Conservation (phyloP, 2,888 invertebrate genomes). For the Dyspetes luteomarginatus region DNA sequence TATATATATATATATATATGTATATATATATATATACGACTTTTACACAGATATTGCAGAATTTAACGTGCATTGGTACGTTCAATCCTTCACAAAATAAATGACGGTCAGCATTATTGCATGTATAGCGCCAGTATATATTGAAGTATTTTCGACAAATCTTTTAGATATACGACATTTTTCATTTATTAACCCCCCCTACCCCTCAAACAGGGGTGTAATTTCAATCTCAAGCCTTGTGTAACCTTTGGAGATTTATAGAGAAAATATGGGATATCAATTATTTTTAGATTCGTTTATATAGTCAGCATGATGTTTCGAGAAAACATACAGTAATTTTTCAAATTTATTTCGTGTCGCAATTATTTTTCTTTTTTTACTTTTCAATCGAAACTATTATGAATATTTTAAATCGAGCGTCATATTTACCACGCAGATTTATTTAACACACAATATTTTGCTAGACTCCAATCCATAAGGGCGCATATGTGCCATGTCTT, state of each 20-base stretch:
- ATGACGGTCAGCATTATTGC: conserved; percentile 11
- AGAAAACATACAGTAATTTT: background rate
- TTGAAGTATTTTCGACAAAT: conserved; percentile 17
- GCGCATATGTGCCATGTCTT: too few relatives aligned
- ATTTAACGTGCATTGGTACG: background rate
- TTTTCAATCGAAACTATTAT: background rate
- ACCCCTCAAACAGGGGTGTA: conserved; percentile 25
- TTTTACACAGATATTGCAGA: background rate
- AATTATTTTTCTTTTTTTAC: background rate
- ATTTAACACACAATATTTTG: background rate
- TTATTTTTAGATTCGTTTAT: background rate
- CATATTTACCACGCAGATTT: background rate
- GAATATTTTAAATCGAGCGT: background rate
- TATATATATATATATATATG: conserved; percentile 20
- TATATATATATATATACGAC: conserved; percentile 30
- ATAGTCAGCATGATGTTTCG: background rate
- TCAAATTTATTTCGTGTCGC: background rate
- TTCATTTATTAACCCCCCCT: background rate
- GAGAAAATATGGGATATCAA: too few relatives aligned
- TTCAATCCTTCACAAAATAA: conserved; percentile 8
- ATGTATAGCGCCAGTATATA: conserved; percentile 2
- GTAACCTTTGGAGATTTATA: background rate
- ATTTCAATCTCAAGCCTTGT: background rate
- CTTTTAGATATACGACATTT: conserved; percentile 2
- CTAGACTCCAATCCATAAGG: too few relatives aligned